A percentile compares a stretch with the other conserved stretches of the same genome.
phyloP scores from a whole-genome alignment of 2,797 vertebrate genomes.

The Dipus sagitta region DNA sequence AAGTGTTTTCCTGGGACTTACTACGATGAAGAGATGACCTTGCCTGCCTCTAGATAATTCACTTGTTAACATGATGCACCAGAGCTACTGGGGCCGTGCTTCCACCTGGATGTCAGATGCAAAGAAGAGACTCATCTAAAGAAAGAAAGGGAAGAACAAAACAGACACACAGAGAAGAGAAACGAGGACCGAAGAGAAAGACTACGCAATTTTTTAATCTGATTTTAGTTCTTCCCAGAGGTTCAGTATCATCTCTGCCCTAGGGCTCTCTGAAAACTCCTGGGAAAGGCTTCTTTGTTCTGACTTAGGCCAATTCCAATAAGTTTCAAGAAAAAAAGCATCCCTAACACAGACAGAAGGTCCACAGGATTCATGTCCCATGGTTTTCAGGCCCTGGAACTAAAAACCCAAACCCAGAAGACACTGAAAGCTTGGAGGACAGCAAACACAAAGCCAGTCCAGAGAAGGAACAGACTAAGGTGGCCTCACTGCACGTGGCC shows the following conservation, averaged over 20 bases:
- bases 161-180: too few species aligned
- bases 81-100: background rate
- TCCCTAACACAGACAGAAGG: background rate
- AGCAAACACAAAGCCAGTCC: background rate
- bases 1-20: background rate
- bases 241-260: background rate
- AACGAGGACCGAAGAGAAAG: background rate
- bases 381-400: background rate
- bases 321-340: background rate
- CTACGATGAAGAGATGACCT: background rate
- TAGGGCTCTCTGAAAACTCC: background rate
- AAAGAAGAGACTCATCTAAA: background rate
- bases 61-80: background rate
- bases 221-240: background rate
- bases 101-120: background rate
- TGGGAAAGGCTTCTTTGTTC: background rate
- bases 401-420: slow-evolving; percentile 18
- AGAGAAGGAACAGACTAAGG: background rate
- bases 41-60: background rate
- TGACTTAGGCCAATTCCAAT: background rate
- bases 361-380: background rate
- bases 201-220: background rate
- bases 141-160: background rate
- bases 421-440: background rate
- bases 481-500: background rate